Base-by-base conservation (phyloP, 2,888 invertebrate genomes). In the Sesia apiformis region DNA sequence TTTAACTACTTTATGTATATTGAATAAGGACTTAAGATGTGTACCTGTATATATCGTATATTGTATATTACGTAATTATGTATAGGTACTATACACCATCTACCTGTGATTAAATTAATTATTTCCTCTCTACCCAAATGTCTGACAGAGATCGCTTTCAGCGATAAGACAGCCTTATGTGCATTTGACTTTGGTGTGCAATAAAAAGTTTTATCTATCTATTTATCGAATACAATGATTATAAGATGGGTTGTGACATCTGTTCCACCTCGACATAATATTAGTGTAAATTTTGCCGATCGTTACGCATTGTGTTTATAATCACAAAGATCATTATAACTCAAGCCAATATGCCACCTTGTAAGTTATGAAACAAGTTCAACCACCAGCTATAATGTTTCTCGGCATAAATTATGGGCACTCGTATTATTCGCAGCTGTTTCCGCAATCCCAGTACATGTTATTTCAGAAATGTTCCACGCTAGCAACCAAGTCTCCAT, bases 341-440 rank as follows among this genome's bases (percentile, higher is more conserved):
- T 55, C 57, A 55, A 55, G 53, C 52, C 57, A 57, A 57, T 57
- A 55, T 55, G 55, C 54, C 57, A 57, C 57, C 57, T 54, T 54
- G 55, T 46, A 46, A 46, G 46, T 46, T 46, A 46, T 23, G 23
- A 46, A 46, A 46, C 46, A 46, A 8, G 46, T 46, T 46, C 46
- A 46, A n/a, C 53, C 54, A 54, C 49, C 52, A 56, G 54, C 56
- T 58, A 50, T 50, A 50, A 50, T 50, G 38, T 38, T 8, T 50
- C 46, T 5, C 7, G 7, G 50, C 38, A 50, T 50, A 50, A 50
- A 7, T 50, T 50, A 50, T 50, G 50, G 63, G 60, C 59, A 62
- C 63, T 64, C 60, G 61, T 57, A 67, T 71, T 69, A 69, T 65
- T 63, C 65, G 60, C 72, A 74, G 66, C 69, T 70, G 71, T 65